A percentile compares a stretch with the other conserved stretches of the same genome.
phyloP scores from a whole-genome alignment of 1,140 invertebrate genomes.

The Eumeta japonica region DNA sequence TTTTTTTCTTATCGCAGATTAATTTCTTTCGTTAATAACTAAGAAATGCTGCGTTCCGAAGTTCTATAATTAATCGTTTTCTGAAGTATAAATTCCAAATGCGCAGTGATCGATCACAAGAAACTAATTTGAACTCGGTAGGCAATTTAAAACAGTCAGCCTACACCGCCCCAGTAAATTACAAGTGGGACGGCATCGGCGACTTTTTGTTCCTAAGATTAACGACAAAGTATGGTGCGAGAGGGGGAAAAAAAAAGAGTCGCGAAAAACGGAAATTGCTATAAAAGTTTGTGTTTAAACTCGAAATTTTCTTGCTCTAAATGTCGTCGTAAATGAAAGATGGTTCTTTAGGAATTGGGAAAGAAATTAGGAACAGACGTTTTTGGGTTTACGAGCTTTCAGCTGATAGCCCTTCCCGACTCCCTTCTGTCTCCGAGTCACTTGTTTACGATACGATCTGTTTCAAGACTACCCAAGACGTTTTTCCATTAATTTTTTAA shows the following conservation, averaged over 20 bases:
- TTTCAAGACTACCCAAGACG: too few species aligned
- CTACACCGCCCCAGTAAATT: conserved; percentile 34
- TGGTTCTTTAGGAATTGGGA: conserved; percentile 52
- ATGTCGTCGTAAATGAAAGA: conserved; percentile 53
- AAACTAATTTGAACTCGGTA: conserved; percentile 27
- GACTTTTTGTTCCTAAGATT: conserved; percentile 53
- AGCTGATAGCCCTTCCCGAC: too few species aligned
- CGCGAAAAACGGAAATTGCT: conserved; percentile 49
- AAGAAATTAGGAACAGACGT: conserved; percentile 54
- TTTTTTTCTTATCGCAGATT: too few species aligned
- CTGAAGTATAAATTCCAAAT: too few species aligned
- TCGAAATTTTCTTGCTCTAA: conserved; percentile 51
- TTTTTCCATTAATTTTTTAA: too few species aligned
- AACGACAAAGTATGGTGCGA: too few species aligned
- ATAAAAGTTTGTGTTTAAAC: conserved; percentile 51
- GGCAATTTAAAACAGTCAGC: conserved; percentile 42
- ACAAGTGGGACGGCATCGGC: conserved; percentile 27
- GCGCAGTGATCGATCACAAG: too few species aligned
- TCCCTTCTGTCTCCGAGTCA: too few species aligned
- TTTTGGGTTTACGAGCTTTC: conserved; percentile 47
- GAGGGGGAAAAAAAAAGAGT: conserved; percentile 35
- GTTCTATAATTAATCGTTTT: too few species aligned
- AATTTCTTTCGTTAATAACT: too few species aligned
- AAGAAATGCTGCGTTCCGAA: too few species aligned
- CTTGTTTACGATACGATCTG: too few species aligned